A percentile compares a stretch with the other conserved stretches of the same genome.
These are phyloP conservation scores for Temnopleurus reevesii DNA, from an alignment of 53 echinoderm and acorn worm genomes.

Conservation along the genomic window DNA sequence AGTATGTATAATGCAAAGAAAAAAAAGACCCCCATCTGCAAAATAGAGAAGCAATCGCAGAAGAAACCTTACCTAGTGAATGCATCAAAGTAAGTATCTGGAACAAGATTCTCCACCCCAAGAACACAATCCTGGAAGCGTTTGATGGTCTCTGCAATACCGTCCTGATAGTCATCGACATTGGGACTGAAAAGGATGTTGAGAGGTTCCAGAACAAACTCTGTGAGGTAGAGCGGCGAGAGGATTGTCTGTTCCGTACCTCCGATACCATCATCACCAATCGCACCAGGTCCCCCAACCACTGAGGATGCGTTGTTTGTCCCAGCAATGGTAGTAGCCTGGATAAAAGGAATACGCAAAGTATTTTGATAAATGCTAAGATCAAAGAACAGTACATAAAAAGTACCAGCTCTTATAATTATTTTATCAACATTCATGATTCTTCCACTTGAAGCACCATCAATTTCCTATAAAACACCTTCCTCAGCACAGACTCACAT, in stretches of 20 bases:
- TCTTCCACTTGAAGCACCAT: too few relatives aligned
- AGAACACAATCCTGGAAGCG: slow-evolving; percentile 97
- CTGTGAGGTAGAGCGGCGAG: slow-evolving; percentile 89
- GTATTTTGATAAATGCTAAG: too few relatives aligned
- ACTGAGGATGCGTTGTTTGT: slow-evolving; percentile 57
- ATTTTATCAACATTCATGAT: too few relatives aligned
- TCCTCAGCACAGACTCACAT: too few relatives aligned
- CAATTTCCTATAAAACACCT: too few relatives aligned
- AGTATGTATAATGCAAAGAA: too few relatives aligned
- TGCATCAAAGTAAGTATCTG: slow-evolving; percentile 98
- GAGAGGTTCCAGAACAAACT: slow-evolving; percentile 92
- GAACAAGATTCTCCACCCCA: slow-evolving; percentile 93
- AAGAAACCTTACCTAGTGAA: slow-evolving; percentile 97
- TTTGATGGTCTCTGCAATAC: slow-evolving; percentile 86
- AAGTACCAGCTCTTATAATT: too few relatives aligned
- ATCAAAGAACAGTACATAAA: too few relatives aligned
- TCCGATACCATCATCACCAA: neutral
- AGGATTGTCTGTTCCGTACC: slow-evolving; percentile 46
- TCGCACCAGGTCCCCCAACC: slow-evolving; percentile 38
- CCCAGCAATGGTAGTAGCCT: slow-evolving; percentile 73
- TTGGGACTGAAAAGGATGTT: slow-evolving; percentile 89
- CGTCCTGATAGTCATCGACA: slow-evolving; percentile 92
- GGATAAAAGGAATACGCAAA: neutral
- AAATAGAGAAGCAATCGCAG: too few relatives aligned
- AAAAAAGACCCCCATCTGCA: too few relatives aligned